These are phyloP conservation scores for Sisor rabdophorus DNA, from an alignment of 2,113 vertebrate species.

Conservation along the genomic window DNA sequence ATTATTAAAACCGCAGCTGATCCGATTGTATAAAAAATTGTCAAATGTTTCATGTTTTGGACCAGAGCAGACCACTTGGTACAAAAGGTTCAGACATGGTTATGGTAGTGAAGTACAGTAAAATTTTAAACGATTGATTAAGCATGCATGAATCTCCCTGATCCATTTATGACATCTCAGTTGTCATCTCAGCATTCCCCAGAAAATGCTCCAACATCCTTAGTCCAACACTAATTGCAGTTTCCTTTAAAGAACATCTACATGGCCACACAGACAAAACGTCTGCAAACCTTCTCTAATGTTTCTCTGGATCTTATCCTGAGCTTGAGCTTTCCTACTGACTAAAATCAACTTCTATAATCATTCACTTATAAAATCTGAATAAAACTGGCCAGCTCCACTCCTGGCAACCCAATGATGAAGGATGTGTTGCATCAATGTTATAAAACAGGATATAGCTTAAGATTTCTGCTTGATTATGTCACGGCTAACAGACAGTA, in stretches of 20 bases:
- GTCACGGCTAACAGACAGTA: constrained; percentile 29
- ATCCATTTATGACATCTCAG: not conserved
- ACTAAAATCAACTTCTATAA: not conserved
- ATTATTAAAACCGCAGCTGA: not conserved
- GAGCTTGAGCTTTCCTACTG: not conserved
- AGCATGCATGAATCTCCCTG: not conserved
- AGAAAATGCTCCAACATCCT: not conserved
- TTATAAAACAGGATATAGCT: not conserved
- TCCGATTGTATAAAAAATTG: not conserved
- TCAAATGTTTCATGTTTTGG: constrained; percentile 1
- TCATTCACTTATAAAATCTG: not conserved
- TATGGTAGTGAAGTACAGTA: no score
- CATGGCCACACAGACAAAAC: not conserved
- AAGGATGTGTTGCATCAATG: not conserved
- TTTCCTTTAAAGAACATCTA: not conserved
- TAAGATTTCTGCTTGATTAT: not conserved
- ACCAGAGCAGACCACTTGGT: not conserved
- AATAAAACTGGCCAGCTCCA: not conserved
- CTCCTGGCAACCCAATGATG: not conserved
- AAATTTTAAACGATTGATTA: not conserved
- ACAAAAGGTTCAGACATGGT: not conserved
- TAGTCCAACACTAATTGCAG: no score
- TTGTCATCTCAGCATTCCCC: not conserved
- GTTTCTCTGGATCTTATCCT: not conserved
- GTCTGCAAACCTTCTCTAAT: not conserved